Evolutionary conservation across 2,797 vertebrate species (phyloP).

Genomic region (Hylomyscus alleni): DNA sequence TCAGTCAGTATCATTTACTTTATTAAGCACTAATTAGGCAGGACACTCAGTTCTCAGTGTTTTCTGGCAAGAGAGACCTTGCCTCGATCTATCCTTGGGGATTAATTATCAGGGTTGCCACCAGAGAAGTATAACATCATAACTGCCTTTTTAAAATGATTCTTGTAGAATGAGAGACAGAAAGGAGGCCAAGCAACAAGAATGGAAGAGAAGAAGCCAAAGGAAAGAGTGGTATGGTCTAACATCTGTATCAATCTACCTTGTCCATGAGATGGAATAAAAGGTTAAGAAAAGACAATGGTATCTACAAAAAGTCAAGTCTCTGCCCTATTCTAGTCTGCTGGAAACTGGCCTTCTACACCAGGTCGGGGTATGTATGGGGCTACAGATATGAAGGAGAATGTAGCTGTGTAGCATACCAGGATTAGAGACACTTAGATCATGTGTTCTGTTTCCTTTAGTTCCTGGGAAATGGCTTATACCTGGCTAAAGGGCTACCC

Average conservation of each 20-base stretch:
- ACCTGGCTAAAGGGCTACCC: background rate
- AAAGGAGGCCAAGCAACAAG: background rate
- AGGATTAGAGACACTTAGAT: background rate
- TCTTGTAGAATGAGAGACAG: background rate
- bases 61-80: background rate
- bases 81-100: background rate
- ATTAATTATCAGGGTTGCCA: background rate
- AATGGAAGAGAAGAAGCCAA: background rate
- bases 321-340: background rate
- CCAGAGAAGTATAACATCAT: background rate
- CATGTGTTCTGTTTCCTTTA: background rate
- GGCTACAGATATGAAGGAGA: background rate
- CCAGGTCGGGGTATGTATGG: background rate
- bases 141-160: background rate
- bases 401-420: background rate
- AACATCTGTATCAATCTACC: background rate
- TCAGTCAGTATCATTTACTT: background rate
- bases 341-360: background rate
- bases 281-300: background rate
- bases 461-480: background rate
- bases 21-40: background rate
- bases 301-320: background rate
- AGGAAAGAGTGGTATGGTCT: accelerated
- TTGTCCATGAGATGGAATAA: no score
- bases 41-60: background rate